Percentiles rank a stretch among this genome's conserved stretches.
Conservation (phyloP, 2,888 invertebrate species). For the Crocallis elinguaria region DNA sequence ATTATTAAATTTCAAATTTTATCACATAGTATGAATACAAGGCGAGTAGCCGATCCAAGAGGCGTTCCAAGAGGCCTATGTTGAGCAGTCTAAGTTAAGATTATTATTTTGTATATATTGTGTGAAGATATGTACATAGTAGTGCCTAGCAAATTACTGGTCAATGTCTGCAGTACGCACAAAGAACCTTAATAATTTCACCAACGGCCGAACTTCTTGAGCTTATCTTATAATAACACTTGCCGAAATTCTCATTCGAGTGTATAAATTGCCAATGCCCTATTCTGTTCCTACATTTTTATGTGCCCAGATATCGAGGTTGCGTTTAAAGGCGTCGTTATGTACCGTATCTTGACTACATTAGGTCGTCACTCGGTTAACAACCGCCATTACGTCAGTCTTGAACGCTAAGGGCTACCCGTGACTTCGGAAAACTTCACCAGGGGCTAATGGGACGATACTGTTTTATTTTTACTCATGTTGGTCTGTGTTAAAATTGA, state of each 20-base stretch:
- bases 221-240: constrained; percentile 38
- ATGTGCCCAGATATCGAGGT: constrained; percentile 46
- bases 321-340: constrained; percentile 60
- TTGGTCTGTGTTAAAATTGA: no score
- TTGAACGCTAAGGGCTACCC: constrained; percentile 5
- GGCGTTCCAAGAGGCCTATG: no score
- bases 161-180: not conserved
- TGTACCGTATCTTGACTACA: constrained; percentile 48
- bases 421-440: constrained; percentile 15
- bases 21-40: no score
- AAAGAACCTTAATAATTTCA: constrained; percentile 18
- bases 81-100: no score
- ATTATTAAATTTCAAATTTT: no score
- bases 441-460: no score
- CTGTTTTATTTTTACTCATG: no score
- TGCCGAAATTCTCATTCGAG: constrained; percentile 37
- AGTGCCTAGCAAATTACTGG: no score
- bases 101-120: no score
- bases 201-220: constrained; percentile 21
- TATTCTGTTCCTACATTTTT: constrained; percentile 44
- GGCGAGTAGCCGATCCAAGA: no score
- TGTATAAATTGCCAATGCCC: constrained; percentile 35
- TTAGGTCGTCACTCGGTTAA: constrained; percentile 46
- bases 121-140: no score
- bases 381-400: constrained; percentile 29